Evolutionary conservation across 2,888 invertebrate species (phyloP).

Genomic region (Reticulitermes lucifugus): DNA sequence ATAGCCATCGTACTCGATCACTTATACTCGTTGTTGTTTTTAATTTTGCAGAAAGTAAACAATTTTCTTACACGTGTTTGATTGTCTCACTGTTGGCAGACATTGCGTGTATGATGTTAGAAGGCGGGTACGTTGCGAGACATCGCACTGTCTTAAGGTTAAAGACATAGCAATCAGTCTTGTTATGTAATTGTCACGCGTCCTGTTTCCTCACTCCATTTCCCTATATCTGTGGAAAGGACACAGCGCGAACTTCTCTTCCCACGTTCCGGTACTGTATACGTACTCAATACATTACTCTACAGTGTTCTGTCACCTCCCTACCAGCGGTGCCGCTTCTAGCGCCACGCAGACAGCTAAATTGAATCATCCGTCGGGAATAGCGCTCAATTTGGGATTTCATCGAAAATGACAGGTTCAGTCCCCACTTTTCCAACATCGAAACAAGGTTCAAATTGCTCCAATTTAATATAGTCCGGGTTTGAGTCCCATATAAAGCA

Average conservation of each 20-base stretch:
- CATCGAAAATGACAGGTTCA: neutral
- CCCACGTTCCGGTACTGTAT: neutral
- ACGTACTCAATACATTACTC: neutral
- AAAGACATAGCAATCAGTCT: too few species aligned
- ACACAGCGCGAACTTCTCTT: neutral
- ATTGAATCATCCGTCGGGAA: slow-evolving; percentile 22
- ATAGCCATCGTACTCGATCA: too few species aligned
- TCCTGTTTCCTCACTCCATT: too few species aligned
- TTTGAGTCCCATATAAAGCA: neutral
- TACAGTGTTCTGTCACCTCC: neutral
- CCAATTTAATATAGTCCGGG: neutral
- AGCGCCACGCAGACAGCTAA: neutral
- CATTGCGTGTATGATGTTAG: too few species aligned
- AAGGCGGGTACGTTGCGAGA: too few species aligned
- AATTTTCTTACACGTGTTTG: too few species aligned
- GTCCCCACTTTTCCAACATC: neutral
- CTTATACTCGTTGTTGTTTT: too few species aligned
- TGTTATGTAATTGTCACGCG: too few species aligned
- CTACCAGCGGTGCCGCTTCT: neutral
- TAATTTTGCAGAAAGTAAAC: too few species aligned
- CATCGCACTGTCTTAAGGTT: too few species aligned
- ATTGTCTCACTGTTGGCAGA: too few species aligned
- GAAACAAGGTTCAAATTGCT: slow-evolving; percentile 13
- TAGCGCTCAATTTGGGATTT: slow-evolving; percentile 19
- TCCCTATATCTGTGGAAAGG: neutral